phyloP scores from a whole-genome alignment of 1,140 invertebrate genomes.

The Babylonia areolata region DNA sequence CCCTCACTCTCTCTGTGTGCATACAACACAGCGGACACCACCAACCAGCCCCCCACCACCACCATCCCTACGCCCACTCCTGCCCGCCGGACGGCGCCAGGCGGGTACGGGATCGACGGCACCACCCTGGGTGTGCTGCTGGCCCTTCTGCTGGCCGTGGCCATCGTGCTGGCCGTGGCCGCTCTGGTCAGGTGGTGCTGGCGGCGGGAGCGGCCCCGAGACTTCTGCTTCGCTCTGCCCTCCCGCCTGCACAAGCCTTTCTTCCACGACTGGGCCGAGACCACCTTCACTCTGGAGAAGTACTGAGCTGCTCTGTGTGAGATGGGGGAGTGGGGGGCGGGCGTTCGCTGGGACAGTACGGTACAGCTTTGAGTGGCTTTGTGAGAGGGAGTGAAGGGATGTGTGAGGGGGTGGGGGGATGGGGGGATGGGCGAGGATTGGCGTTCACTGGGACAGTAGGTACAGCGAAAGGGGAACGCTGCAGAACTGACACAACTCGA shows the following conservation, averaged over 20 bases:
- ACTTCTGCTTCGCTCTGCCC: constrained; percentile 52
- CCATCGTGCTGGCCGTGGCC: constrained; percentile 40
- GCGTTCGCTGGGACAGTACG: not conserved
- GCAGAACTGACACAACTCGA: too few species aligned
- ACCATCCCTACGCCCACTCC: constrained; percentile 4
- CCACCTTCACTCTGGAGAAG: not conserved
- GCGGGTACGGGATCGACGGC: constrained; percentile 40
- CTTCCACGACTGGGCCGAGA: constrained; percentile 32
- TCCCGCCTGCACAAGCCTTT: constrained; percentile 37
- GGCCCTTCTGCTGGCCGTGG: constrained; percentile 41
- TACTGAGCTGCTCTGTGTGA: not conserved
- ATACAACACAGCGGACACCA: constrained; percentile 14
- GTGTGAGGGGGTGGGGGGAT: too few species aligned
- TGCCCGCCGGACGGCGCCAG: not conserved
- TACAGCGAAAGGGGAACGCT: too few species aligned
- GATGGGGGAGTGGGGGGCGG: not conserved
- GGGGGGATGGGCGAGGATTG: too few species aligned
- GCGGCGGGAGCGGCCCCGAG: constrained; percentile 35
- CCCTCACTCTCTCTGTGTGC: not conserved
- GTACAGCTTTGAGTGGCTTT: too few species aligned
- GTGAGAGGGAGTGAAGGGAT: too few species aligned
- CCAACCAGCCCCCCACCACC: not conserved
- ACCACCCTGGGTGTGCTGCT: constrained; percentile 43
- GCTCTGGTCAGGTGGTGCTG: constrained; percentile 32
- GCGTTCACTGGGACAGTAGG: too few species aligned